Percentiles rank a stretch among this genome's conserved stretches.
Evolutionary conservation across 2,113 vertebrate species (phyloP).

Genomic region (Prionailurus bengalensis): DNA sequence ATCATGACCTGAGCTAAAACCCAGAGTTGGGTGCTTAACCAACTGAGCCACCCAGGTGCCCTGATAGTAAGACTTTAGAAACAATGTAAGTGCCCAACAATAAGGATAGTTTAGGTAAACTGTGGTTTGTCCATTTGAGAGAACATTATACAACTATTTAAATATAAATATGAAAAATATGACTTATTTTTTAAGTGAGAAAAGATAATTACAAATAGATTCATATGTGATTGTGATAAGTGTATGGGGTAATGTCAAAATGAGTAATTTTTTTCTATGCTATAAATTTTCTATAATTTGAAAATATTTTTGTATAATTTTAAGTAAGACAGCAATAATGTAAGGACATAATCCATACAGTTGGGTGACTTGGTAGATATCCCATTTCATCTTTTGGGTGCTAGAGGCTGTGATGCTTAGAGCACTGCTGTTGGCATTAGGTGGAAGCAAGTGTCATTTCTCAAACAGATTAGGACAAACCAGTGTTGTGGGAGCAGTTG

Average conservation of each 20-base stretch:
- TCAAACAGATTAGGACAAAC: not conserved
- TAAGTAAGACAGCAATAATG: not conserved
- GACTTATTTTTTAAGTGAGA: not conserved
- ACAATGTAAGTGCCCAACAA: not conserved
- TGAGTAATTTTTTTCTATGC: not conserved
- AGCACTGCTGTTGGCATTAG: not conserved
- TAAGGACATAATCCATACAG: not conserved
- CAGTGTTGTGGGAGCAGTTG: not conserved
- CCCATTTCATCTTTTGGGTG: not conserved
- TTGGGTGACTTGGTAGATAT: not conserved
- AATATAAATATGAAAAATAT: not conserved
- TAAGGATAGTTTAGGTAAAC: not conserved
- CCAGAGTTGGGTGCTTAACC: too few relatives aligned
- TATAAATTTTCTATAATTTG: not conserved
- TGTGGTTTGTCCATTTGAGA: not conserved
- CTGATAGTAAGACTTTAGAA: not conserved
- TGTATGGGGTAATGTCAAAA: not conserved
- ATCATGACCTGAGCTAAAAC: too few relatives aligned
- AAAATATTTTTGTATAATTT: not conserved
- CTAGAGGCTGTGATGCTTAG: not conserved
- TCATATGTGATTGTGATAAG: not conserved
- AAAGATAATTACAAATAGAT: not conserved
- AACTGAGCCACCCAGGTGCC: too few relatives aligned
- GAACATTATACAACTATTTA: not conserved
- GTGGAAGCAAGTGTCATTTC: not conserved